phyloP scores from a whole-genome alignment of 2,113 vertebrate species.

The Megaceryle maxima region DNA sequence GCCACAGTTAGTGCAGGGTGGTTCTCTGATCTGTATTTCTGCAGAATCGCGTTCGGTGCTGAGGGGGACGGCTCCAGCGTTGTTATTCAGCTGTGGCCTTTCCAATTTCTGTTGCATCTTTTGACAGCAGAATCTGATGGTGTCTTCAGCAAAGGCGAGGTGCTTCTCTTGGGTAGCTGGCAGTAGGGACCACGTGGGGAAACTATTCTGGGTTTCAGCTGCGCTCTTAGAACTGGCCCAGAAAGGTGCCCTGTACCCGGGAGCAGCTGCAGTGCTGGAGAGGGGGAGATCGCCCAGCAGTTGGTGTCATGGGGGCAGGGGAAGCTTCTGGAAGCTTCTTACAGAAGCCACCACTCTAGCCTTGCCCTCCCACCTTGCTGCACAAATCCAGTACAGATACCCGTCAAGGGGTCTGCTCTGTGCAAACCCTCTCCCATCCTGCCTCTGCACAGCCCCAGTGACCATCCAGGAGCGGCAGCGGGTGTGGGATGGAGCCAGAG shows the following conservation, averaged over 20 bases:
- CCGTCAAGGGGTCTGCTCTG: constrained; percentile 31
- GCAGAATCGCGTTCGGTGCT: background rate
- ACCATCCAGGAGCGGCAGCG: background rate
- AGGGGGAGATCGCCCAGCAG: background rate
- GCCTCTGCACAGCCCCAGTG: background rate
- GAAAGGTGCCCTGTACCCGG: background rate
- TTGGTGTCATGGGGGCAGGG: background rate
- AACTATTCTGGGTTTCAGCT: background rate
- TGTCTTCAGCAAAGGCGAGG: background rate
- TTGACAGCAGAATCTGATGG: background rate
- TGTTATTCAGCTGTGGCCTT: background rate
- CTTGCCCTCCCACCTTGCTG: too few species aligned
- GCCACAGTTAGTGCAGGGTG: background rate
- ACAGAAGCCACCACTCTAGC: background rate
- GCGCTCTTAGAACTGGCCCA: background rate
- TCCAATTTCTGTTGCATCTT: background rate
- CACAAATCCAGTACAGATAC: background rate
- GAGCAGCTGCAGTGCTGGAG: background rate
- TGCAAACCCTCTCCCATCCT: background rate
- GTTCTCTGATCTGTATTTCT: background rate
- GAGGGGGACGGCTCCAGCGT: background rate
- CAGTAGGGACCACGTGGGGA: accelerated
- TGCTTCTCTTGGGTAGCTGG: background rate
- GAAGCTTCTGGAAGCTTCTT: background rate
- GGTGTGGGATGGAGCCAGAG: background rate